These are phyloP conservation scores for Gonatopus flavifemur DNA, from an alignment of 1,140 invertebrate genomes.

Conservation along the genomic window DNA sequence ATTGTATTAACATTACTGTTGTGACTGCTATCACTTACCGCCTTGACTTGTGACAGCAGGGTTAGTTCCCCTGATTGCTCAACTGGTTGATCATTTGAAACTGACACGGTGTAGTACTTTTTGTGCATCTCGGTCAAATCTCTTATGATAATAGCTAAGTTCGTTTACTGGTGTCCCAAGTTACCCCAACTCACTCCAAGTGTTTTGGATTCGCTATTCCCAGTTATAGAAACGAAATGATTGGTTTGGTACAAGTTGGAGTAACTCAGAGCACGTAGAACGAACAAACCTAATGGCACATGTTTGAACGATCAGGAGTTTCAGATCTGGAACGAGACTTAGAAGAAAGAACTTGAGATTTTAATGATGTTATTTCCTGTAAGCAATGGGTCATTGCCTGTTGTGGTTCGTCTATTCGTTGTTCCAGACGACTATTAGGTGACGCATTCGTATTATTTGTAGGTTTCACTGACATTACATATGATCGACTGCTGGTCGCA, in stretches of 20 bases:
- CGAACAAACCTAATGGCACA: too few relatives aligned
- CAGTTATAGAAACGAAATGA: too few relatives aligned
- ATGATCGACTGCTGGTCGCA: background rate
- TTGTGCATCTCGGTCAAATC: background rate
- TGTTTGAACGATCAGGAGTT: background rate
- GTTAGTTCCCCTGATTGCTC: constrained; percentile 4
- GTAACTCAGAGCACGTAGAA: too few relatives aligned
- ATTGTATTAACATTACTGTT: background rate
- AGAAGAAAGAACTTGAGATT: background rate
- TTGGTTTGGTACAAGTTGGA: too few relatives aligned
- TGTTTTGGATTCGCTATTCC: too few relatives aligned
- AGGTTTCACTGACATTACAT: background rate
- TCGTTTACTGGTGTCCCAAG: too few relatives aligned
- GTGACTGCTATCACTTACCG: background rate
- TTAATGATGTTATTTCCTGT: background rate
- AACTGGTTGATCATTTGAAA: background rate
- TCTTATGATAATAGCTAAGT: constrained; percentile 12
- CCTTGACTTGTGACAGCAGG: background rate
- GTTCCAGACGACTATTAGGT: background rate
- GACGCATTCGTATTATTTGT: background rate
- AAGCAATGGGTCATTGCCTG: background rate
- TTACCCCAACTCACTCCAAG: too few relatives aligned
- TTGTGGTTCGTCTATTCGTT: background rate
- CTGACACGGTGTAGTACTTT: background rate
- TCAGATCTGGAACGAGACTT: background rate